A percentile compares a stretch with the other conserved stretches of the same genome.
phyloP scores from a whole-genome alignment of 2,888 invertebrate species.

The Drosophila anomalata region DNA sequence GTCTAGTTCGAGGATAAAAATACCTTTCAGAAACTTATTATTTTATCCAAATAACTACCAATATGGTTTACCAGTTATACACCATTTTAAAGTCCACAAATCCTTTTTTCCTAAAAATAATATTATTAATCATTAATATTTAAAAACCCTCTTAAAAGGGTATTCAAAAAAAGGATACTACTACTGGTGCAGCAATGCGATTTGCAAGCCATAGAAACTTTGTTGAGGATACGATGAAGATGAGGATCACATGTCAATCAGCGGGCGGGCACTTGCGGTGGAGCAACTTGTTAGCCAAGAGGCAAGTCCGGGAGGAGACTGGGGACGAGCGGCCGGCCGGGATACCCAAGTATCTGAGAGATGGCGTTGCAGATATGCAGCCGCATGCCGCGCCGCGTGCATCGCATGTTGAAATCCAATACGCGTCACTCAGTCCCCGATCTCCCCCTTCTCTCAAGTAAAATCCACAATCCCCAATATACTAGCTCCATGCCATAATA shows the following conservation, averaged over 20 bases:
- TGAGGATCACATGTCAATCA: conserved; percentile 78
- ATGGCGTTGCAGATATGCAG: conserved; percentile 79
- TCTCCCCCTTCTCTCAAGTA: conserved; percentile 8
- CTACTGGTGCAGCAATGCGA: conserved; percentile 6
- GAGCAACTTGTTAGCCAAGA: conserved; percentile 32
- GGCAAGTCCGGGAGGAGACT: conserved; percentile 18
- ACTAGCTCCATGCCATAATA: neutral
- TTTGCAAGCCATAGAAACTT: conserved; percentile 56
- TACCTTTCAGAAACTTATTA: too few species aligned
- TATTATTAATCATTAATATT: neutral
- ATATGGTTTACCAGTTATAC: too few species aligned
- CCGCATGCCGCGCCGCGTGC: conserved; percentile 65
- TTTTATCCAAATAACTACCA: too few species aligned
- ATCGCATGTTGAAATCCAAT: conserved; percentile 75
- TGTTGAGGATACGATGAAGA: conserved; percentile 53
- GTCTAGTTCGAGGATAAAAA: too few species aligned
- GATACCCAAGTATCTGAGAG: conserved; percentile 31
- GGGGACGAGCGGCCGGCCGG: conserved; percentile 8
- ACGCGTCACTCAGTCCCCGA: conserved; percentile 64
- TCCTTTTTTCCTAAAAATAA: too few species aligned
- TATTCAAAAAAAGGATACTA: conserved; percentile 1
- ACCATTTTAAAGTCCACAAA: too few species aligned
- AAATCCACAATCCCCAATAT: too few species aligned
- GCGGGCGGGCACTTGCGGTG: conserved; percentile 47
- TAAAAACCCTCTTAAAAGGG: neutral